phyloP scores from a whole-genome alignment of 2,113 vertebrate species.

The Tachysurus fulvidraco region DNA sequence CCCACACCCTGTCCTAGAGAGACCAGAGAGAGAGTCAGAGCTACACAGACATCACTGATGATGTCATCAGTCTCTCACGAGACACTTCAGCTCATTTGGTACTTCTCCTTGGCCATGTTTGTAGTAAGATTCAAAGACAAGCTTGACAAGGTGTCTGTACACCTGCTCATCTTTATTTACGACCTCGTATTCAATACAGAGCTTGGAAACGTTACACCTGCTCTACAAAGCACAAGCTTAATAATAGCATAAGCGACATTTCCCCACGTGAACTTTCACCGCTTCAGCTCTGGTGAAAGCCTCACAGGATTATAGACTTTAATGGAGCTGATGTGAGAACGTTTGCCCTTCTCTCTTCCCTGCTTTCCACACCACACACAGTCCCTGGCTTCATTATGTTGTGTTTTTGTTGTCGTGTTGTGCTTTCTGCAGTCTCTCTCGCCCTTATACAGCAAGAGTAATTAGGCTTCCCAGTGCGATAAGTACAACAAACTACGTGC shows the following conservation, averaged over 20 bases:
- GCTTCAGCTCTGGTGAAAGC: background rate
- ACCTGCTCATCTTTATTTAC: background rate
- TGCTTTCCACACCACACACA: background rate
- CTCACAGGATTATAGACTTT: background rate
- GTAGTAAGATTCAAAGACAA: no score
- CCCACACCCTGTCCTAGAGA: slow-evolving; percentile 96
- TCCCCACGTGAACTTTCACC: background rate
- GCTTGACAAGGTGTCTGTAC: no score
- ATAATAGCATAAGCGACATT: background rate
- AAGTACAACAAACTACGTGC: background rate
- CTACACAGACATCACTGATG: slow-evolving; percentile 21
- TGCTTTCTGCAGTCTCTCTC: background rate
- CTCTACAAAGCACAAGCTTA: background rate
- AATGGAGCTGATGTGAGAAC: background rate
- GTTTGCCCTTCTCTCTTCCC: background rate
- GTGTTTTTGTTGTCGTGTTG: background rate
- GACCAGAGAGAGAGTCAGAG: slow-evolving; percentile 57
- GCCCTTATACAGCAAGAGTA: slow-evolving; percentile 12
- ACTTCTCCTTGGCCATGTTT: no score
- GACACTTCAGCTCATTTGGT: no score
- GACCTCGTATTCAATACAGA: background rate
- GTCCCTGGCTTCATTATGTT: background rate
- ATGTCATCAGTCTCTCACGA: no score
- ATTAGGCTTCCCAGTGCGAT: slow-evolving; percentile 39
- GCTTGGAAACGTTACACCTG: background rate